Conservation (phyloP, 2,113 vertebrate species). For the Lamprologus speciosus region DNA sequence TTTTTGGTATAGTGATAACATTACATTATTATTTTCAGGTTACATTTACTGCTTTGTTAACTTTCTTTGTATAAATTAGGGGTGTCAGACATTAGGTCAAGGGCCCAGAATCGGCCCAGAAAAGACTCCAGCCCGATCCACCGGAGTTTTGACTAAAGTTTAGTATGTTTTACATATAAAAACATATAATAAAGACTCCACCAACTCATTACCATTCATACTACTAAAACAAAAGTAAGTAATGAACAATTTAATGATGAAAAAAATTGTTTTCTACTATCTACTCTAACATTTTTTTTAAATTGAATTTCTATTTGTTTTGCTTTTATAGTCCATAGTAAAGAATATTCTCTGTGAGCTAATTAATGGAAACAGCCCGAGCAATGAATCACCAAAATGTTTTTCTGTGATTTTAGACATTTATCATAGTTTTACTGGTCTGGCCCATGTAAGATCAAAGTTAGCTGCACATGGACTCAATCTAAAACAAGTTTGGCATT, state of each 20-base stretch:
- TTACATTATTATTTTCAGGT: neutral
- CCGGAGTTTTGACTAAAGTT: neutral
- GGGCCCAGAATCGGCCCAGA: neutral
- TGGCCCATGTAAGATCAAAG: neutral
- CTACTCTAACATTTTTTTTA: neutral
- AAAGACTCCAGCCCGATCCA: neutral
- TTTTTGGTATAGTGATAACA: neutral
- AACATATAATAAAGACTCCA: neutral
- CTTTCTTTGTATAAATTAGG: neutral
- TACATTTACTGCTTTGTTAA: neutral
- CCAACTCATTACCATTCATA: neutral
- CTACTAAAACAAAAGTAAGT: neutral
- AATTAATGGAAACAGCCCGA: neutral
- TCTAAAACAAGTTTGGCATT: neutral
- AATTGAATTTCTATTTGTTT: neutral
- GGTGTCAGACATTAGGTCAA: rapidly evolving
- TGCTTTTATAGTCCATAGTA: neutral
- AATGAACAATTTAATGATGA: neutral
- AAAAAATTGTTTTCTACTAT: neutral
- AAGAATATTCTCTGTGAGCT: rapidly evolving
- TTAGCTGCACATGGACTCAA: neutral
- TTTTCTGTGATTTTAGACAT: neutral
- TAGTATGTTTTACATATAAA: rapidly evolving
- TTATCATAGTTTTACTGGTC: neutral
- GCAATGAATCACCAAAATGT: neutral